Conservation (phyloP, 2,888 invertebrate species). For the Empis stercorea region DNA sequence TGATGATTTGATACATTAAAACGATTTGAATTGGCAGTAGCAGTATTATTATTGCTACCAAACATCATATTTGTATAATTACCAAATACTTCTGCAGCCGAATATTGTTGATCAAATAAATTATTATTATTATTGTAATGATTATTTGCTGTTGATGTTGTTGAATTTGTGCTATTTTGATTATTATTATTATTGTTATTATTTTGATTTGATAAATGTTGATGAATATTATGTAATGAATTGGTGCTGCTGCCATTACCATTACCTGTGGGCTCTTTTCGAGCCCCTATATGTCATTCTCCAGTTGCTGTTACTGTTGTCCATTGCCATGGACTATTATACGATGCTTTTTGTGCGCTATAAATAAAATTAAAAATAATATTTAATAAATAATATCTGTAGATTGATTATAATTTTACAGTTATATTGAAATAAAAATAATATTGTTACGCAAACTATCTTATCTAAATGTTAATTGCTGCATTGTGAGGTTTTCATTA, state of each 20-base stretch:
- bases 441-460: too few species aligned
- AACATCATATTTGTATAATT: slow-evolving; percentile 18
- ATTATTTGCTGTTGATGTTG: slow-evolving; percentile 9
- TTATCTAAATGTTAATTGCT: too few species aligned
- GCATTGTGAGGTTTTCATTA: too few species aligned
- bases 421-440: too few species aligned
- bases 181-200: background rate
- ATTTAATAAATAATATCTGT: background rate
- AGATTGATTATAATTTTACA: background rate
- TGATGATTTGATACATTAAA: slow-evolving; percentile 12
- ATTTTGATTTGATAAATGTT: background rate
- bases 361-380: slow-evolving; percentile 8
- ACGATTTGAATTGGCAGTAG: slow-evolving; percentile 11
- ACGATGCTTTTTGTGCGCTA: slow-evolving; percentile 33
- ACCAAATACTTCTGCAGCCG: slow-evolving; percentile 14
- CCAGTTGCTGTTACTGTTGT: slow-evolving; percentile 44
- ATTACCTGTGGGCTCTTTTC: slow-evolving; percentile 30
- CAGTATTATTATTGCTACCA: background rate
- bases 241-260: slow-evolving; percentile 12
- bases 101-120: slow-evolving; percentile 14
- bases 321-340: slow-evolving; percentile 45
- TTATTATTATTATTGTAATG: slow-evolving; percentile 10
- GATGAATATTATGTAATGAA: slow-evolving; percentile 12
- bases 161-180: slow-evolving; percentile 15
- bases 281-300: slow-evolving; percentile 44